Evolutionary conservation across 2,797 vertebrate genomes (phyloP).

Genomic region (Sebastes hopkinsi): DNA sequence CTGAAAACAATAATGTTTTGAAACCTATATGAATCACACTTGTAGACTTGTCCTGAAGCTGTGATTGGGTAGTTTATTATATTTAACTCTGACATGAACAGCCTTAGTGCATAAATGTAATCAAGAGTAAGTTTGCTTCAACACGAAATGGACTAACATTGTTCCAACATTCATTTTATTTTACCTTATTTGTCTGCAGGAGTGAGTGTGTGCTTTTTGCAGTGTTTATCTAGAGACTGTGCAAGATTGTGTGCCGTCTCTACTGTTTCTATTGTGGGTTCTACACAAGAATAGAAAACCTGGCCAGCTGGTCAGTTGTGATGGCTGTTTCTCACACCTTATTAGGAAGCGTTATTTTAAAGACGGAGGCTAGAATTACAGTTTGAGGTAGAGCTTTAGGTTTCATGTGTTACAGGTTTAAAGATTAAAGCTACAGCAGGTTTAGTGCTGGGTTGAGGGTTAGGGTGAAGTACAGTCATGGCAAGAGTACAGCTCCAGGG

Average conservation of each 20-base stretch:
- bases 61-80: neutral
- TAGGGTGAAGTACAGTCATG: neutral
- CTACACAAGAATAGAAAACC: conserved; percentile 46
- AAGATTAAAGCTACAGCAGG: neutral
- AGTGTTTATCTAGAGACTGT: neutral
- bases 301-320: conserved; percentile 33
- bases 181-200: neutral
- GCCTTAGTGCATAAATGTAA: neutral
- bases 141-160: neutral
- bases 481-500: neutral
- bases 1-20: neutral
- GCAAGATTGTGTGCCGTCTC: neutral
- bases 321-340: conserved; percentile 29
- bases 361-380: conserved; percentile 17
- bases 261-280: conserved; percentile 45
- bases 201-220: neutral
- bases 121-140: neutral
- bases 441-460: neutral
- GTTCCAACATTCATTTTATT: neutral
- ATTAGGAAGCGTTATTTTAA: conserved; percentile 54
- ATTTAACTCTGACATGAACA: neutral
- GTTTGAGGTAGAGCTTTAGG: neutral
- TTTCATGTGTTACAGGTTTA: neutral
- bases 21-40: neutral
- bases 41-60: neutral